phyloP scores from a whole-genome alignment of 2,888 invertebrate genomes.

The Xanthostigma xanthostigma region DNA sequence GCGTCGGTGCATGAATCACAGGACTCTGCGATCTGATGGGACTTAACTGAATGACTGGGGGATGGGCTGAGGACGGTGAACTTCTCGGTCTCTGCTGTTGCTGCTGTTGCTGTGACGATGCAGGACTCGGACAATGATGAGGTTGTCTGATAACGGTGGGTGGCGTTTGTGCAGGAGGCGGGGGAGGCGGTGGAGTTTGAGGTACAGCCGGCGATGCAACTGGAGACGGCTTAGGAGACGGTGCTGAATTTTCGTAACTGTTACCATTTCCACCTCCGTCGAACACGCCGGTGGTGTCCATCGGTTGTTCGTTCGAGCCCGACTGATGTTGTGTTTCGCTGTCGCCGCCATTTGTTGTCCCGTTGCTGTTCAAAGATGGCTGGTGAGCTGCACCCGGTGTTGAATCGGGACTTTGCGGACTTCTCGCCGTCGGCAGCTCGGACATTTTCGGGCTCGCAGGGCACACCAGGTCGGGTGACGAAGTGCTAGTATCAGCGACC shows the following conservation, averaged over 20 bases:
- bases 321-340: constrained; percentile 9
- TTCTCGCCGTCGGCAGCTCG: constrained; percentile 13
- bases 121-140: constrained; percentile 1
- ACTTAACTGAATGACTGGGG: no score
- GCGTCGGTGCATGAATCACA: no score
- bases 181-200: background rate
- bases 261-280: constrained; percentile 28
- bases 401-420: constrained; percentile 43
- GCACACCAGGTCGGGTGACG: constrained; percentile 74
- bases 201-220: background rate
- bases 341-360: constrained; percentile 32
- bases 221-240: background rate
- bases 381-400: constrained; percentile 29
- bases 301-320: constrained; percentile 27
- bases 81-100: background rate
- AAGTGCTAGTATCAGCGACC: constrained; percentile 84
- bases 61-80: no score
- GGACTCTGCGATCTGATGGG: no score
- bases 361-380: constrained; percentile 14
- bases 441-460: constrained; percentile 70
- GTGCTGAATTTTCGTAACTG: background rate
- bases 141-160: constrained; percentile 4
- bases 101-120: background rate
- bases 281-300: constrained; percentile 37
- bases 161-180: background rate